Evolutionary conservation across 2,888 invertebrate species (phyloP).

Genomic region (Augochlorella aurata): DNA sequence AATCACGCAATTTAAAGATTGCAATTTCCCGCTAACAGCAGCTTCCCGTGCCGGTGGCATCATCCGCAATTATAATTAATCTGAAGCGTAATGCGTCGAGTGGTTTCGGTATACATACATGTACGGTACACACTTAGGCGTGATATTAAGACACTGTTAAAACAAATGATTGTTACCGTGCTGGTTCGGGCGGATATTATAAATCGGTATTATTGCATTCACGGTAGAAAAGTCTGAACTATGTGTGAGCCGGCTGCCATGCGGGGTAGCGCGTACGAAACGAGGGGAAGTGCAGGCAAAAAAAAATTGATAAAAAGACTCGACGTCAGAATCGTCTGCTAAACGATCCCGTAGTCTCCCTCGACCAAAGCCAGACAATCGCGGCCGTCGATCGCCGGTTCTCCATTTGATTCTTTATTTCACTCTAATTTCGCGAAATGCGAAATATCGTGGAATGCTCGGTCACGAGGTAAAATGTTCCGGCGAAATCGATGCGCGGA

Average conservation of each 20-base stretch:
- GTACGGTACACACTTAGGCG: neutral
- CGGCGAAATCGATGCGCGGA: slow-evolving; percentile 16
- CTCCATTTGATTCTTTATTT: neutral
- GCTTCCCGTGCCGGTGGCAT: slow-evolving; percentile 46
- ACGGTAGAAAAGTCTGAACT: slow-evolving; percentile 17
- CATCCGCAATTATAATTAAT: slow-evolving; percentile 55
- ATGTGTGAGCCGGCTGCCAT: slow-evolving; percentile 31
- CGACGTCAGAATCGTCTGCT: slow-evolving; percentile 48
- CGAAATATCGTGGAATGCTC: neutral
- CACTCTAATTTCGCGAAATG: neutral
- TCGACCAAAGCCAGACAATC: neutral
- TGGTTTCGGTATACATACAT: neutral
- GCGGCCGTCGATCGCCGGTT: neutral
- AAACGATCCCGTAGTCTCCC: slow-evolving; percentile 10
- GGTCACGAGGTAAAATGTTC: slow-evolving; percentile 5
- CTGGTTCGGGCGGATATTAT: neutral
- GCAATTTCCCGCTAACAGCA: slow-evolving; percentile 54
- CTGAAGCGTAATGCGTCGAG: slow-evolving; percentile 5
- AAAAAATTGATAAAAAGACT: slow-evolving; percentile 32
- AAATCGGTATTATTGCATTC: neutral
- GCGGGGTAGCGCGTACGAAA: slow-evolving; percentile 54
- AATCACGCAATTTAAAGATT: slow-evolving; percentile 37
- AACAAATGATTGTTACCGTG: neutral
- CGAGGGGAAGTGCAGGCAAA: slow-evolving; percentile 29
- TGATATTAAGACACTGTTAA: neutral